Evolutionary conservation across 92 coral and sea anemone genomes (phyloP), one percentile per base, ranked within the genome.

Genomic region (Pocillopora meandrina): DNA sequence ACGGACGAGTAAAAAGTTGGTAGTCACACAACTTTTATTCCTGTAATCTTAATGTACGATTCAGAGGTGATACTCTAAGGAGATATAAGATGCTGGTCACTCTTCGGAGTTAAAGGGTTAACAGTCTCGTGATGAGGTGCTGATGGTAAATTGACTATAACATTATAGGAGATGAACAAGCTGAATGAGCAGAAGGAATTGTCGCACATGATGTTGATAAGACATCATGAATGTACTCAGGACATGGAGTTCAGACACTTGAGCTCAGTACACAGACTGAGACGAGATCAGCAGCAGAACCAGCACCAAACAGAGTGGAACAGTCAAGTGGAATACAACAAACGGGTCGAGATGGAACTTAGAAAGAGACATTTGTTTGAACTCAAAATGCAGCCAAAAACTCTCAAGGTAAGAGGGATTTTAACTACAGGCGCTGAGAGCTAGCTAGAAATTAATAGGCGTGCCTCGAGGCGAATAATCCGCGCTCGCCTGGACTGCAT

Each of bases 171-270:
- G 84, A 96, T 96, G 98, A 95, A 96, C 80, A 96, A 89, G 84
- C 91, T 96, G 11, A 96, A 90, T 56, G 86, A 86, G 12, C 98
- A 96, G 55, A 94, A 96, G 78, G 98, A 96, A 18, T 91, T 90
- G 83, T 95, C 98, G 3, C 98, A 96, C 81, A 72, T 82, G 80
- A 96, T 96, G 98, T 77, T 96, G 72, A 92, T 96, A 77, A 93
- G 98, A 56, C 98, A 96, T 77, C 98, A 96, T 65, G 98, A 96
- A 88, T 92, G 99, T 76, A 97, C 99, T 0, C 99, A 97, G 85
- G 99, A 97, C 0, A 75, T 97, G 88, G 99, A 97, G 86, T 97
- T 97, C 76, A 93, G 86, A 76, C 99, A 97, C 75, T 91, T 97
- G 72, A 90, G 84, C 2, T 87, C 95, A 11, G 86, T 97, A 23